Percentiles rank a stretch among this genome's conserved stretches.
phyloP scores from a whole-genome alignment of 2,797 vertebrate genomes.

The Threskiornis aethiopicus region DNA sequence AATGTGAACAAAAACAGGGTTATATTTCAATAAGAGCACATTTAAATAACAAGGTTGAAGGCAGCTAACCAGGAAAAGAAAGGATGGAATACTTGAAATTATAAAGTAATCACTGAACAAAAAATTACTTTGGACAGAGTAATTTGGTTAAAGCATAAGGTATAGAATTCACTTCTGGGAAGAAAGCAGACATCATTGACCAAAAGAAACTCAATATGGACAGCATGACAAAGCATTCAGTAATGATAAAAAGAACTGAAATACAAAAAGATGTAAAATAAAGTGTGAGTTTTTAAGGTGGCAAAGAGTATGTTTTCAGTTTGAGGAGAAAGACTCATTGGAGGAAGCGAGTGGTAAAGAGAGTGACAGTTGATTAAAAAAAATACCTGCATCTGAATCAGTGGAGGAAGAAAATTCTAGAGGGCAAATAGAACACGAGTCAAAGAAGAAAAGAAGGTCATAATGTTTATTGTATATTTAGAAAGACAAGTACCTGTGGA shows the following conservation, averaged over 20 bases:
- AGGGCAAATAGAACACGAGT: not conserved
- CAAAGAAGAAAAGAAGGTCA: not conserved
- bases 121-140: not conserved
- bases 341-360: not conserved
- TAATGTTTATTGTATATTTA: not conserved
- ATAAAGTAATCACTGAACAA: not conserved
- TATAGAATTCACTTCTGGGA: not conserved
- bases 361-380: not conserved
- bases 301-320: not conserved
- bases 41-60: not conserved
- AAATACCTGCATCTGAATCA: not conserved
- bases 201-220: not conserved
- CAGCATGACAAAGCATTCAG: not conserved
- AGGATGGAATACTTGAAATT: not conserved
- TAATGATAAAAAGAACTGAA: not conserved
- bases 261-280: not conserved
- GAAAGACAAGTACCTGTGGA: not conserved
- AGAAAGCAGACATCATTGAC: not conserved
- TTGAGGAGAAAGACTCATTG: not conserved
- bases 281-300: not conserved
- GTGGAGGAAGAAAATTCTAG: not conserved
- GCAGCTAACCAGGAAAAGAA: not conserved
- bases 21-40: not conserved
- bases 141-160: not conserved
- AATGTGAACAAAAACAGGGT: not conserved